A percentile compares a stretch with the other conserved stretches of the same genome.
These are phyloP conservation scores for Ammospiza caudacuta DNA, from an alignment of 2,113 vertebrate species.

Conservation along the genomic window DNA sequence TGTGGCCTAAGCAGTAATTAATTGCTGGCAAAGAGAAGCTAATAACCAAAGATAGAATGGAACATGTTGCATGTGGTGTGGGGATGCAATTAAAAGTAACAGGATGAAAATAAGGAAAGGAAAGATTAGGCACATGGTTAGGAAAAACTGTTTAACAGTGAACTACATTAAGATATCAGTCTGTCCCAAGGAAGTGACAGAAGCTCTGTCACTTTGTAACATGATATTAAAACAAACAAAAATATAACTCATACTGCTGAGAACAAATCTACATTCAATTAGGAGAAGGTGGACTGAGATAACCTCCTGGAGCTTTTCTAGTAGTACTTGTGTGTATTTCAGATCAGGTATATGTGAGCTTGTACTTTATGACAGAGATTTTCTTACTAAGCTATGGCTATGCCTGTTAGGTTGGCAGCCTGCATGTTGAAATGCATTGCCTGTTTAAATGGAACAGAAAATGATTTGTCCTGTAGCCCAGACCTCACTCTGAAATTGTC, in stretches of 20 bases:
- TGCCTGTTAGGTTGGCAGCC: neutral
- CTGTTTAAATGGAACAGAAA: neutral
- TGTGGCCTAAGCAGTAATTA: neutral
- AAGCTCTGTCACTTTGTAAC: neutral
- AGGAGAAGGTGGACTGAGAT: neutral
- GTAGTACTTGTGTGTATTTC: neutral
- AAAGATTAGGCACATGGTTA: neutral
- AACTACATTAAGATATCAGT: neutral
- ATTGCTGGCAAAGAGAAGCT: neutral
- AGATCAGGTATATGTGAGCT: neutral
- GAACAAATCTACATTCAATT: neutral
- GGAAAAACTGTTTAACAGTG: neutral
- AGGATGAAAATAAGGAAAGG: neutral
- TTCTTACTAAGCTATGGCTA: neutral
- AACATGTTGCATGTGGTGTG: neutral
- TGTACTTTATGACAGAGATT: neutral
- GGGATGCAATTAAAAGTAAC: neutral
- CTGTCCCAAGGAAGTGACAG: neutral
- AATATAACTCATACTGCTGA: neutral
- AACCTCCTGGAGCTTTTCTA: neutral
- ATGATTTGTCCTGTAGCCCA: neutral
- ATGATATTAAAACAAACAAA: neutral
- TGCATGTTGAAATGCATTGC: neutral
- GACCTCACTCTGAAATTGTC: neutral
- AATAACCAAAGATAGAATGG: neutral